Conservation (phyloP, 2,113 vertebrate genomes). For the Pseudopipra pipra region DNA sequence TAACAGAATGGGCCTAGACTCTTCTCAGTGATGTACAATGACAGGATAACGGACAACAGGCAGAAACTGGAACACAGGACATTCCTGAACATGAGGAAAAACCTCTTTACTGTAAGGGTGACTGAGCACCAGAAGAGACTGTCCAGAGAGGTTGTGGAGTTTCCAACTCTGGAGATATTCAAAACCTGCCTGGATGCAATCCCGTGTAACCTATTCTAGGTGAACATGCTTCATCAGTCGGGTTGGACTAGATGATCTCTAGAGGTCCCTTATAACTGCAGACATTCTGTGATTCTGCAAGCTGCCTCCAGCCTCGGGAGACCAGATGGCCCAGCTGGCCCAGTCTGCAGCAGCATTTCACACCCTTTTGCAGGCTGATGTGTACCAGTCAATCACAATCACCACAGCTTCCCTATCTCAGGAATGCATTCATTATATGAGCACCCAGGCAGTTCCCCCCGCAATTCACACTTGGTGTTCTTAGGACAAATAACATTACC, state of each 20-base stretch:
- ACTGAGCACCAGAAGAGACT: background rate
- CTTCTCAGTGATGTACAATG: background rate
- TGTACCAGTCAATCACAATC: background rate
- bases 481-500: background rate
- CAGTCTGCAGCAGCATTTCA: background rate
- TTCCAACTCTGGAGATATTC: background rate
- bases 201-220: background rate
- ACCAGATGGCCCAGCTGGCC: fast-evolving
- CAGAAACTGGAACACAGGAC: background rate
- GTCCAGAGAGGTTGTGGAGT: background rate
- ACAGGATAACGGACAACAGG: background rate
- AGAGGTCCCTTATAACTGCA: background rate
- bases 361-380: background rate
- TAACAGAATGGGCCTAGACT: background rate
- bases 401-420: background rate
- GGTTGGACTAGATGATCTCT: background rate
- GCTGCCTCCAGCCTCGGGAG: background rate
- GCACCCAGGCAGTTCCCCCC: background rate
- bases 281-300: background rate
- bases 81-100: background rate
- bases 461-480: background rate
- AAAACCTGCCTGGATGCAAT: background rate
- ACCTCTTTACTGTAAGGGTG: background rate
- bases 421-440: background rate
- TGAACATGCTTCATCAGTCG: background rate